These are phyloP conservation scores for Netelia virgata DNA, from an alignment of 2,888 invertebrate species.

Conservation along the genomic window DNA sequence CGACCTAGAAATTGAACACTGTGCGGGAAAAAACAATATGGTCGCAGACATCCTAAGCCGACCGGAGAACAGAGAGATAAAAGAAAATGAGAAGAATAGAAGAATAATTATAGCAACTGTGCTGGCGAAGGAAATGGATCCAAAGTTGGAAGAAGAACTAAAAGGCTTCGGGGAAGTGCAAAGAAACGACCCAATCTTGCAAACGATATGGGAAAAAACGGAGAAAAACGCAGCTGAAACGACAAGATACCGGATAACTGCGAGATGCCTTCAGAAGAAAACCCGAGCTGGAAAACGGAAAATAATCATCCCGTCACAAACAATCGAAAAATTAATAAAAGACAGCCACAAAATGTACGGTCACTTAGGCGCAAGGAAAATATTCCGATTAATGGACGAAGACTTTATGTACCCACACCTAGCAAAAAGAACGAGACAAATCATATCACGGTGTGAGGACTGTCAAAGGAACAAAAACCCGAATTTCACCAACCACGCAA, in stretches of 20 bases:
- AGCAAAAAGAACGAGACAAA: not conserved
- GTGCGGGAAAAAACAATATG: slow-evolving; percentile 1
- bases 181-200: not conserved
- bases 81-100: not conserved
- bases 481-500: not conserved
- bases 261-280: not conserved
- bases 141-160: not conserved
- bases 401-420: slow-evolving; percentile 7
- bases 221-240: not conserved
- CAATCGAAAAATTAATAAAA: not conserved
- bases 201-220: not conserved
- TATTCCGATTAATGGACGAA: not conserved
- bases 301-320: no score
- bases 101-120: slow-evolving; percentile 6
- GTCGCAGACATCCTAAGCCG: slow-evolving; percentile 20
- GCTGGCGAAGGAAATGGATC: not conserved
- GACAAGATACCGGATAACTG: not conserved
- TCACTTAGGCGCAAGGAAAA: slow-evolving; percentile 3
- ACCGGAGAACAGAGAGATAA: not conserved
- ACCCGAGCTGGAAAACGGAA: not conserved
- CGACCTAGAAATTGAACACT: not conserved
- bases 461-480: slow-evolving; percentile 14
- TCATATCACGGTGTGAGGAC: not conserved
- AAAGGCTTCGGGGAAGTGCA: not conserved
- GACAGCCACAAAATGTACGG: slow-evolving; percentile 28